Evolutionary conservation across 2,113 vertebrate species (phyloP), one percentile per base, ranked within the genome.

Genomic region (Pelmatolapia mariae): DNA sequence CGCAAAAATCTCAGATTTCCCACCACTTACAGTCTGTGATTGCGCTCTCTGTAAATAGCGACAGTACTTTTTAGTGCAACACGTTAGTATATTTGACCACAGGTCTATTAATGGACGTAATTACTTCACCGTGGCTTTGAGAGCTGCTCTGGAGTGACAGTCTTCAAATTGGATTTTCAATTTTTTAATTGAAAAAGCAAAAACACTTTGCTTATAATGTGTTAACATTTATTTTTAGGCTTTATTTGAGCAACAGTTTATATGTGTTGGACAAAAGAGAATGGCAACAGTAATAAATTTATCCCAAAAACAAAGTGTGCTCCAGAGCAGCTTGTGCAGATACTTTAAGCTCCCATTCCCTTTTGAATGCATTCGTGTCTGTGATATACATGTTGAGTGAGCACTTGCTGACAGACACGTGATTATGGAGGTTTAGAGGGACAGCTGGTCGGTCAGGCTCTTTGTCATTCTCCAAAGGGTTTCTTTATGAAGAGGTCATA

Each of bases 391-490:
- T 82, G 54, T 52, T 56, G 29, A 85, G 33, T 68, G n/a, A 80
- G 45, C 16, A 16, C 47, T 54, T 76, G 38, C 10, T 84, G 63
- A 87, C 61, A 81, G 83, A 82, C 31, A 53, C 26, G 57, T 76
- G 24, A 45, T 79, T 10, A 52, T 82, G 81, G 50, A 18, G 29
- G 15, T 33, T 87, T 83, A 1, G 5, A 71, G 76, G 81, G 84
- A 89, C 94, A 95, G 86, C 90, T 96, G 95, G 84, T 82, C 76
- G 4, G 56, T 84, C 24, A 3, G 18, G 29, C 80, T 86, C 79
- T 89, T 82, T 85, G 71, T 91, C 84, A 54, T 68, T 86, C 53
- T 92, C 84, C 47, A 85, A 81, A 59, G 78, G 89, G 78, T 40
- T 83, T 80, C 85, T 91, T 88, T 89, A 83, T 81, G 40, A 78